Base-by-base conservation (phyloP, 2,113 vertebrate genomes). In the Chaetodon auriga region DNA sequence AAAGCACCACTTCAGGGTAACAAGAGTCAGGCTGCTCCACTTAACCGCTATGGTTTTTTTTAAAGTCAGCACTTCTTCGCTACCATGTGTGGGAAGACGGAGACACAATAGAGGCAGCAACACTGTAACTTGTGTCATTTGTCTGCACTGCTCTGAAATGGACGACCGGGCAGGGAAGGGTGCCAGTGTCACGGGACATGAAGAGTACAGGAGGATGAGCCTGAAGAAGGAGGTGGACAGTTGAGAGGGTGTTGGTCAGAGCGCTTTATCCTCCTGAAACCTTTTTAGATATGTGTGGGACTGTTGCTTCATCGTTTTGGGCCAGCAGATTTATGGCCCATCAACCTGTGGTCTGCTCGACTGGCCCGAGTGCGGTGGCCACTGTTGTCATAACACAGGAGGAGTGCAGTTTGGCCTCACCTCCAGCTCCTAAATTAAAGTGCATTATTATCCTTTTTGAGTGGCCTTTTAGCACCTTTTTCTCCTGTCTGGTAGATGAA, bases 351-450 rank as follows among this genome's bases (percentile, higher is more conserved):
- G 87, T 80, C 75, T 73, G 64, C 62, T 69, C 68, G 25, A 81
- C 85, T 82, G 76, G 49, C 58, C 66, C 4, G 6, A 57, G 74
- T 80, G 75, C 68, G 64, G 81, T 35, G 41, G 57, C 45, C 54
- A 54, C 74, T 89, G 82, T 88, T 93, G 90, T 87, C 89, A 92
- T 76, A 91, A 88, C 82, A 92, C 30, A 55, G 41, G 43, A 72
- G 45, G 49, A 78, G 78, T 80, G 81, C 16, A 69, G 70, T 84
- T 80, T 80, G 61, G 54, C 80, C 53, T 87, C 23, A 21, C 13
- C 69, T 82, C 43, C 43, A 35, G 11, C 57, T 73, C 25, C 23
- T 46, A 64, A 78, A 82, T 84, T 78, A n/a, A 85, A 81, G 16
- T 30, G 43, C 45, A 21, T 78, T 60, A 53, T 82, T 73, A 72